Conservation (phyloP, 2,797 vertebrate species). For the Tokudaia tokunoshimensis region DNA sequence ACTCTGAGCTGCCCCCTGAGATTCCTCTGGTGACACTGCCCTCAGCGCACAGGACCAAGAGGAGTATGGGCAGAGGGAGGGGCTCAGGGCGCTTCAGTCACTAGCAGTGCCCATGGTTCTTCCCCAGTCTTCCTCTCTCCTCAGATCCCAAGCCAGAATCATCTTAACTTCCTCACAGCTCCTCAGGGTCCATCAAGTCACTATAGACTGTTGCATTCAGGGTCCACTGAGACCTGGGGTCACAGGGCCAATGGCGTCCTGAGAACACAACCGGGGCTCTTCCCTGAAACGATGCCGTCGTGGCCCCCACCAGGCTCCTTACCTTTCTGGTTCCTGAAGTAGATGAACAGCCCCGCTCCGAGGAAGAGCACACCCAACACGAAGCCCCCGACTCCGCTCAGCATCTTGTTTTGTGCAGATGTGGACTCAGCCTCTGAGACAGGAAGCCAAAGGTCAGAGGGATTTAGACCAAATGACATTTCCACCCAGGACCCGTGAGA, state of each 20-base stretch:
- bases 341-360: background rate
- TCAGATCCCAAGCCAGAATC: background rate
- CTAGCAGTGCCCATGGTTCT: background rate
- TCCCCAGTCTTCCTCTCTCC: background rate
- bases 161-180: fast-evolving
- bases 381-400: conserved; percentile 56
- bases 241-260: fast-evolving
- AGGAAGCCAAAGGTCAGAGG: background rate
- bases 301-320: background rate
- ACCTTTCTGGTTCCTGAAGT: conserved; percentile 59
- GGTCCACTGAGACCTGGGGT: background rate
- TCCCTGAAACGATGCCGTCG: fast-evolving
- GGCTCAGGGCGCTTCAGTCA: background rate
- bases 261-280: background rate
- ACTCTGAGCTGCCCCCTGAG: too few relatives aligned
- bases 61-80: background rate
- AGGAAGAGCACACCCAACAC: conserved; percentile 74
- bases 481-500: background rate
- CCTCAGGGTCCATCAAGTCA: too few relatives aligned
- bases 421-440: conserved; percentile 9
- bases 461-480: fast-evolving
- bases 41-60: background rate
- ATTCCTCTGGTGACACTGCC: background rate
- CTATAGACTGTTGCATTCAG: fast-evolving
- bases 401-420: conserved; percentile 62